These are phyloP conservation scores for Nyctibius bracteatus DNA, from an alignment of 2,113 vertebrate genomes.

Conservation along the genomic window DNA sequence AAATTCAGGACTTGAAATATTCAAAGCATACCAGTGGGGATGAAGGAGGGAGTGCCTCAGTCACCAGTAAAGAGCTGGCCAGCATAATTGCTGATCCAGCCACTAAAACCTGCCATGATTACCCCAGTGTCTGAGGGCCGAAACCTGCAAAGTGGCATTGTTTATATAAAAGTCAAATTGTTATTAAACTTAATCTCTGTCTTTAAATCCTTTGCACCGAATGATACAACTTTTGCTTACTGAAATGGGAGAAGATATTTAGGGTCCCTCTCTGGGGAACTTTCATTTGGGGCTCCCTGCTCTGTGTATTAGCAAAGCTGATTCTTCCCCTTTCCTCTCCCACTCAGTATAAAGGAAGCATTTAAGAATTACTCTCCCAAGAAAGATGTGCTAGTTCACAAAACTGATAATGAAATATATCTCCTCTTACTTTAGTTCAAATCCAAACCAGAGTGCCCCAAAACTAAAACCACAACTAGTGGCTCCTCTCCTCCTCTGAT, in stretches of 20 bases:
- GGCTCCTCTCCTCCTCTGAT: neutral
- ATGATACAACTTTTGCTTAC: neutral
- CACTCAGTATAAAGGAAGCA: neutral
- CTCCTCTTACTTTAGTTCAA: neutral
- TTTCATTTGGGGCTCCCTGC: neutral
- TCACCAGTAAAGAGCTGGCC: neutral
- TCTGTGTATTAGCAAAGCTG: neutral
- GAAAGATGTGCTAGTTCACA: neutral
- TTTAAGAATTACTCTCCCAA: neutral
- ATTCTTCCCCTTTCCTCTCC: neutral
- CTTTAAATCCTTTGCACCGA: neutral
- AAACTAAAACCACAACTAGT: neutral
- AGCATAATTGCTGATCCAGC: neutral
- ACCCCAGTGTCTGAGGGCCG: neutral
- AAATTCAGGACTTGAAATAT: neutral
- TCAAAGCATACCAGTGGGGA: neutral
- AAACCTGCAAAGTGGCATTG: neutral
- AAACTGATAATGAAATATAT: neutral
- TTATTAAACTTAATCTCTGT: neutral
- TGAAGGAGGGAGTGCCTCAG: neutral
- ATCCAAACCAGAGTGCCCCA: neutral
- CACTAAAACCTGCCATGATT: neutral
- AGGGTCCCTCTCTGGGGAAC: neutral
- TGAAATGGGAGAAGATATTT: neutral
- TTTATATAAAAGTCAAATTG: neutral